Evolutionary conservation across 2,113 vertebrate genomes (phyloP), one percentile per base, ranked within the genome.

Genomic region (Arenaria interpres): DNA sequence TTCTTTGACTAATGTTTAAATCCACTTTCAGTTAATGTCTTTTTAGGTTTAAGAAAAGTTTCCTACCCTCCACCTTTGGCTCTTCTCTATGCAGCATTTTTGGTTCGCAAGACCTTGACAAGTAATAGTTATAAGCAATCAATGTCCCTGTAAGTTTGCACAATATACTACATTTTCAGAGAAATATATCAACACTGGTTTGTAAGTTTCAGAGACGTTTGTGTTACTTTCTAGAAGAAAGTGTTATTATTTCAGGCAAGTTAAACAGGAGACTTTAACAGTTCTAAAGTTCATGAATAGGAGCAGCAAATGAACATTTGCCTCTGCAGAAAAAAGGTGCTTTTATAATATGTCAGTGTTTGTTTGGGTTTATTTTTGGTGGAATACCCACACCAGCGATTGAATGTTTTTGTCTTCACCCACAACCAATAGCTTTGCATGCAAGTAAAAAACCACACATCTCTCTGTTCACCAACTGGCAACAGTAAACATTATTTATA

Each of bases 341-440:
- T 96, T 95, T 92, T 76, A 16, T 87, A 92, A 82, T 84, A 88
- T 0, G 2, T 86, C 76, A 78, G 12, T 82, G 77, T 91, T 92
- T 96, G 85, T 96, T 96, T 96, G 84, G 84, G 66, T 91, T 97
- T 94, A 95, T 96, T 95, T 96, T 89, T 95, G 77, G 89, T 93
- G 62, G 56, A 95, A 94, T 96, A 97, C 69, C 83, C 92, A 93
- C 68, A 93, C 64, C 21, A 77, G 67, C 0, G 0, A 95, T 50
- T 93, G 68, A 90, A 48, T 95, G 69, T 57, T 96, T 93, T 94
- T 92, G 69, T 96, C 87, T 94, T 92, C 41, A 54, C 66, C 92
- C 81, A 0, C 96, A 96, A 92, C 84, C 90, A 91, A 82, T 75
- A 91, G 94, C 77, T 97, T 79, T 92, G 89, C 95, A 82, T 95